phyloP scores from a whole-genome alignment of 2,888 invertebrate species.

The Microplitis deprimator region DNA sequence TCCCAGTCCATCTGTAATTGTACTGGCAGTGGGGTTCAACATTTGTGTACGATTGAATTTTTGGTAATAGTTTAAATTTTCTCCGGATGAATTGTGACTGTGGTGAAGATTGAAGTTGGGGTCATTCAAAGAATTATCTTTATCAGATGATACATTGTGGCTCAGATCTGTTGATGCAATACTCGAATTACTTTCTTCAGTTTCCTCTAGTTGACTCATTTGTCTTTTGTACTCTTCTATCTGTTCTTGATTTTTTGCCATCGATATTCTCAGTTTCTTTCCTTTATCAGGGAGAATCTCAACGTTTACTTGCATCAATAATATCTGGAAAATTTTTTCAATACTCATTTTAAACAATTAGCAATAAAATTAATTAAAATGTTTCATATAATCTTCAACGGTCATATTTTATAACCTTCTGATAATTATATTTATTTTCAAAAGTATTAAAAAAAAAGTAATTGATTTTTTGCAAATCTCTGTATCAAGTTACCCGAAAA shows the following conservation, averaged over 20 bases:
- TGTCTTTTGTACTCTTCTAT: not conserved
- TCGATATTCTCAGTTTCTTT: not conserved
- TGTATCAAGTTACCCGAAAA: too few relatives aligned
- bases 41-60: not conserved
- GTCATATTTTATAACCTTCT: too few relatives aligned
- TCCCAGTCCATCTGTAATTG: slow-evolving; percentile 52
- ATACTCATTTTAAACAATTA: not conserved
- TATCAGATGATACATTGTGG: not conserved
- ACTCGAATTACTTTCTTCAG: not conserved
- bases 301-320: not conserved
- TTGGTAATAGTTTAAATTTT: not conserved
- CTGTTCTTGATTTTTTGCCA: not conserved
- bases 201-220: not conserved
- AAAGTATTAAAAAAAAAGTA: too few relatives aligned
- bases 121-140: not conserved
- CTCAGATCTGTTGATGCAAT: not conserved
- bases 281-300: not conserved
- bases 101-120: not conserved
- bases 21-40: slow-evolving; percentile 27
- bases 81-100: not conserved
- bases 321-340: not conserved
- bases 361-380: not conserved
- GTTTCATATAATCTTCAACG: too few relatives aligned
- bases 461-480: too few relatives aligned
- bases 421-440: too few relatives aligned